These are phyloP conservation scores for Halictus rubicundus DNA, from an alignment of 1,140 invertebrate genomes.

Conservation along the genomic window DNA sequence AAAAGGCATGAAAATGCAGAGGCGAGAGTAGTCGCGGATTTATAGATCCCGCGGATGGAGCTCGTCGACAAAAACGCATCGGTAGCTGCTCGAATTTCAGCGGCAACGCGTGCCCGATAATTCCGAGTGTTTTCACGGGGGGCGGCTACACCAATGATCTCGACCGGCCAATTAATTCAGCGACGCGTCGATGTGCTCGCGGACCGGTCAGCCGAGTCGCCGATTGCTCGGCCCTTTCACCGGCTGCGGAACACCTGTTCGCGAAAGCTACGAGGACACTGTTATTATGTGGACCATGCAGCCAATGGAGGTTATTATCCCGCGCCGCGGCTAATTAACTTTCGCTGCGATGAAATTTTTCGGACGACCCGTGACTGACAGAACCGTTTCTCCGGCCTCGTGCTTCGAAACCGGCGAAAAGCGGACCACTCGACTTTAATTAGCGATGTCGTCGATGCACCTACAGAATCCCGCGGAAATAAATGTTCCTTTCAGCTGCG, in stretches of 20 bases:
- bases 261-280: not conserved
- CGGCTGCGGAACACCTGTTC: conserved; percentile 20
- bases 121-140: conserved; percentile 20
- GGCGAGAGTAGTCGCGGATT: not conserved
- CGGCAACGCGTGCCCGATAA: conserved; percentile 6
- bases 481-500: too few species aligned
- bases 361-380: not conserved
- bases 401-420: too few species aligned
- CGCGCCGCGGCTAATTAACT: not conserved
- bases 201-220: not conserved
- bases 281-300: not conserved
- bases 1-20: not conserved
- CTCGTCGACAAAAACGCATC: not conserved
- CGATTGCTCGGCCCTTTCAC: not conserved
- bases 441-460: too few species aligned
- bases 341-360: conserved; percentile 14
- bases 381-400: too few species aligned
- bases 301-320: not conserved
- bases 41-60: conserved; percentile 3
- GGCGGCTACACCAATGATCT: not conserved
- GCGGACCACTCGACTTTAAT: too few species aligned
- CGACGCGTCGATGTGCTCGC: conserved; percentile 2
- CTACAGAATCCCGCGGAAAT: too few species aligned
- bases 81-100: not conserved
- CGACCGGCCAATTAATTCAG: conserved; percentile 49